Conservation (phyloP, 2,888 invertebrate genomes). For the Dicyrtoma fusca region DNA sequence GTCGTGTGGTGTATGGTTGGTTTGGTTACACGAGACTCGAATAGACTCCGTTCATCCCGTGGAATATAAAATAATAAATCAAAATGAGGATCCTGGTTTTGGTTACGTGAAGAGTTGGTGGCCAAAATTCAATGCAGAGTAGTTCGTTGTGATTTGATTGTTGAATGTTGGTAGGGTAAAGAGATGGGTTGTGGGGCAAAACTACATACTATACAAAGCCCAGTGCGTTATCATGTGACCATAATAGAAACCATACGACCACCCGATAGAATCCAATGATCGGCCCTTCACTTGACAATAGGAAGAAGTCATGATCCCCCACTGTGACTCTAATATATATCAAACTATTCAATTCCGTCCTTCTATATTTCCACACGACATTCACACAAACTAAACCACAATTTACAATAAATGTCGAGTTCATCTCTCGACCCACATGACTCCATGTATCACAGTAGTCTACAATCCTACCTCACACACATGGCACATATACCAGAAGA, state of each 20-base stretch:
- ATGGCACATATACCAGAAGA: not conserved
- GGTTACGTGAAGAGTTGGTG: conserved; percentile 6
- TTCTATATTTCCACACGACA: conserved; percentile 25
- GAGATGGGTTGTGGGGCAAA: not conserved
- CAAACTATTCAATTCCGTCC: conserved; percentile 31
- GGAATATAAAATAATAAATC: not conserved
- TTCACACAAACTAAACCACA: conserved; percentile 17
- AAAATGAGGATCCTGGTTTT: not conserved
- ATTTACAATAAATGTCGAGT: conserved; percentile 14
- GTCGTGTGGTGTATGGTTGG: no score
- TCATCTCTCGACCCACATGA: conserved; percentile 7
- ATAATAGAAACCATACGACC: conserved; percentile 28
- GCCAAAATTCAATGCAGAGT: not conserved
- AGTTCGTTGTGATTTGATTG: not conserved
- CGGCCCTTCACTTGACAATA: conserved; percentile 30
- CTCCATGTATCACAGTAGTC: no score
- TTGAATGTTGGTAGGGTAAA: not conserved
- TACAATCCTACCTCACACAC: not conserved
- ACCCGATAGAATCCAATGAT: conserved; percentile 34
- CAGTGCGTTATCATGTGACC: not conserved
- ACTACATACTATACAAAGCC: not conserved
- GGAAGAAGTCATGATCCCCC: conserved; percentile 33
- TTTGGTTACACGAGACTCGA: no score
- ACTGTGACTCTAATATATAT: conserved; percentile 38
- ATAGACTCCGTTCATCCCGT: no score